Evolutionary conservation across 2,797 vertebrate species (phyloP), one percentile per base, ranked within the genome.

Genomic region (Catharus ustulatus): DNA sequence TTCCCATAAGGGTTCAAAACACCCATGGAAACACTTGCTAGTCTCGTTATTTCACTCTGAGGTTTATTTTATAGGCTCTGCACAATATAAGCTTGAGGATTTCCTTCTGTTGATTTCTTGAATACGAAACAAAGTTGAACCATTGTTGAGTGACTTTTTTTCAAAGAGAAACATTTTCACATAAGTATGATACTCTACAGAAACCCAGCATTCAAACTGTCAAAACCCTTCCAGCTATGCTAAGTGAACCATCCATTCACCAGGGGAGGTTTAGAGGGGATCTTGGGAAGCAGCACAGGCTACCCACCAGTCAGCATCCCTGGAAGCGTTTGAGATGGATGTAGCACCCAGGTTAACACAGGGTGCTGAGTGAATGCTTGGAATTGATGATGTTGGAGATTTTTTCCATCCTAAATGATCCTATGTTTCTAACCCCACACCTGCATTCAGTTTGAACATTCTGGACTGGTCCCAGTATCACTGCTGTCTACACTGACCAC

Each of bases 401-500:
- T 4, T 63, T 59, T 9, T 46, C 45, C 66, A 72, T 14, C 18
- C 10, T 46, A 46, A 32, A 46, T 20, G 29, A 71, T 45, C 34
- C 43, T 5, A 1, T 11, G 49, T 34, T 19, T 81, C 10, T 12
- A 72, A 20, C 17, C 45, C 40, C 27, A 34, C 6, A n/a, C 3
- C 8, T 0, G 1, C 17, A 18, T 12, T 62, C 15, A 54, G 27
- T 51, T 12, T 74, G 40, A 76, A 52, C 1, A 1, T 5, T 23
- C 27, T 32, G 10, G 34, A 29, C 32, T 29, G 21, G 51, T n/a
- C 67, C 69, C 46, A 58, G 16, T 5, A 22, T 16, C 32, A 32
- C n/a, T 55, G 45, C 43, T 57, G 23, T 26, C 36, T 24, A 3
- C 52, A 69, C 42, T 13, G 27, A 67, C 5, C 5, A 2, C 69